Evolutionary conservation across 2,797 vertebrate species (phyloP).

Genomic region (Sorex maritimensis): DNA sequence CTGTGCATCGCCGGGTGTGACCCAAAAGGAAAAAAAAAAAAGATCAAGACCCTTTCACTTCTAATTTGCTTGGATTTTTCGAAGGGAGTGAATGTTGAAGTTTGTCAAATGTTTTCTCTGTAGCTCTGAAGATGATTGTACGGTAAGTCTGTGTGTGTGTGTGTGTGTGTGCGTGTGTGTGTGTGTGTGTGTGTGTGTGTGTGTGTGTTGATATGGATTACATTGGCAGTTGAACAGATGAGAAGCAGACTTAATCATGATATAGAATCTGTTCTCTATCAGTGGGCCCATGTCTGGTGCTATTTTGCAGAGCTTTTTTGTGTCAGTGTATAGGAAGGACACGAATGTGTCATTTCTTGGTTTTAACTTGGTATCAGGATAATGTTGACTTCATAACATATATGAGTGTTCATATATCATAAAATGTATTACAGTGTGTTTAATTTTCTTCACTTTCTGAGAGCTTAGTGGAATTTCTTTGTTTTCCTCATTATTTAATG

Average conservation of each 20-base stretch:
- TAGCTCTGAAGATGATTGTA: no score
- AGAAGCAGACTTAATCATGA: background rate
- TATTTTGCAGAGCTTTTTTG: background rate
- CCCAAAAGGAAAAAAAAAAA: no score
- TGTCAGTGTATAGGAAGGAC: background rate
- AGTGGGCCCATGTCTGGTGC: background rate
- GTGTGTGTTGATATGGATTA: background rate
- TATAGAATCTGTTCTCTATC: no score
- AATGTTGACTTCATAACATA: no score
- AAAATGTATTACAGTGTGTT: background rate
- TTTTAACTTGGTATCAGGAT: no score
- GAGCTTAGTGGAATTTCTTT: background rate
- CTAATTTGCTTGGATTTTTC: background rate
- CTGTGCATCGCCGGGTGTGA: no score
- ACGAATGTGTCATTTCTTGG: accelerated
- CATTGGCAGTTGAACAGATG: background rate
- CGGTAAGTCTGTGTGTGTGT: no score
- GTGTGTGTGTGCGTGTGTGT: no score
- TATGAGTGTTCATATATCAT: no score
- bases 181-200: no score
- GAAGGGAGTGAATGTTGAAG: background rate
- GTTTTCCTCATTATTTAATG: no score
- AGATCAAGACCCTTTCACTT: background rate
- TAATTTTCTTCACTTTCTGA: background rate
- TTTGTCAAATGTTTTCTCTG: background rate